These are phyloP conservation scores for Porites divaricata DNA, from an alignment of 92 coral and sea anemone genomes.

Conservation along the genomic window DNA sequence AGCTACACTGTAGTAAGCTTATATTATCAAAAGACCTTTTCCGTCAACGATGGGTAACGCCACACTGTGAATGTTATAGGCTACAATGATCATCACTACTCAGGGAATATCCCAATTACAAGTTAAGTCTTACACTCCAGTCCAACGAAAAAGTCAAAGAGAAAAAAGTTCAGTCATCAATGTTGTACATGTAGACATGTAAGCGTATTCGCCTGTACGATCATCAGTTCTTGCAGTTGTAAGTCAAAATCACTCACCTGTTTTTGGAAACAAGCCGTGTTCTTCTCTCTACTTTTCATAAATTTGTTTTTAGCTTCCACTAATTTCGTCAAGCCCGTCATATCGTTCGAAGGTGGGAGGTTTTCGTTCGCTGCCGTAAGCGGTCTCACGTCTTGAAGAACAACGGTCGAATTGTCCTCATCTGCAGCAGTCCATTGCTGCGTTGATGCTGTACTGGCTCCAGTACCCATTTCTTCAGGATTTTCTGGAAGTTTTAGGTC, in stretches of 20 bases:
- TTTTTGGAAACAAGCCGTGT: conserved; percentile 71
- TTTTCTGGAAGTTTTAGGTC: background rate
- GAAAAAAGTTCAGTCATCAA: too few relatives aligned
- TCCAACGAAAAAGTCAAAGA: too few relatives aligned
- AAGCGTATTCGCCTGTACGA: too few relatives aligned
- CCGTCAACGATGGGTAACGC: too few relatives aligned
- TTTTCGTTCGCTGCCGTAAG: conserved; percentile 31
- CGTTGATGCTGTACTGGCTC: conserved; percentile 73
- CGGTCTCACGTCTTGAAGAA: conserved; percentile 4
- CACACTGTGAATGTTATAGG: too few relatives aligned
- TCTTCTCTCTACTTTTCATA: conserved; percentile 81
- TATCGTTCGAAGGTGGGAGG: conserved; percentile 66
- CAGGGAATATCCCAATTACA: too few relatives aligned
- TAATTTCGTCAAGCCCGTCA: conserved; percentile 85
- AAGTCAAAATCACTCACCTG: conserved; percentile 59
- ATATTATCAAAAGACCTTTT: too few relatives aligned
- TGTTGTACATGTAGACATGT: too few relatives aligned
- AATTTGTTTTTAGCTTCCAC: conserved; percentile 95
- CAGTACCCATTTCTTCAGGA: conserved; percentile 68
- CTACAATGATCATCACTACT: too few relatives aligned
- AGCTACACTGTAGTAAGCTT: too few relatives aligned
- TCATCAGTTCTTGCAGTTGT: background rate
- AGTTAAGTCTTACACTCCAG: too few relatives aligned
- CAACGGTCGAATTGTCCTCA: conserved; percentile 51
- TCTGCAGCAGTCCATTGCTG: conserved; percentile 80